These are phyloP conservation scores for Zosterops borbonicus DNA, from an alignment of 2,113 vertebrate genomes.

Conservation along the genomic window DNA sequence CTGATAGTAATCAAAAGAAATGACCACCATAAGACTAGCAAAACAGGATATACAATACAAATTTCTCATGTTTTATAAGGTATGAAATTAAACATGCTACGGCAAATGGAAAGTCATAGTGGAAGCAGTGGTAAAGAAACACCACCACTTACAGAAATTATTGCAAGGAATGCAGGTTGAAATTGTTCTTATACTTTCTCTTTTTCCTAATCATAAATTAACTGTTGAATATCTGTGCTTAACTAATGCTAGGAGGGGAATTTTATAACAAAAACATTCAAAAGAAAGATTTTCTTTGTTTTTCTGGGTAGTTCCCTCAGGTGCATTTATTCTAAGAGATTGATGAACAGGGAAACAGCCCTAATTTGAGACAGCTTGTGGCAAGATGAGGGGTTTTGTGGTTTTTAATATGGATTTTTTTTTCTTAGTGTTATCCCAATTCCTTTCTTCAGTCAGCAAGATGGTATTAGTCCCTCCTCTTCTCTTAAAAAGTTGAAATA, in stretches of 20 bases:
- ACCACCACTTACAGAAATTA: constrained; percentile 20
- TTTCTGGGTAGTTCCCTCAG: neutral
- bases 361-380: neutral
- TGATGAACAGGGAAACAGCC: rapidly evolving
- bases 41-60: constrained; percentile 58
- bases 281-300: neutral
- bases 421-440: neutral
- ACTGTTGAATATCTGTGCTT: neutral
- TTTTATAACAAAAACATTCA: neutral
- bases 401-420: neutral
- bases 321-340: neutral
- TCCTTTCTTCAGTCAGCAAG: neutral
- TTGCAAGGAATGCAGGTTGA: neutral
- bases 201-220: neutral
- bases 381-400: neutral
- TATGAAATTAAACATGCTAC: constrained; percentile 71
- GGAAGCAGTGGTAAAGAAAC: constrained; percentile 43
- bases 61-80: constrained; percentile 74
- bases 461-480: neutral
- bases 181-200: neutral
- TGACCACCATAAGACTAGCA: constrained; percentile 57
- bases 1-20: constrained; percentile 66
- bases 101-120: constrained; percentile 59
- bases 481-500: neutral
- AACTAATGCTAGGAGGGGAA: neutral